phyloP scores from a whole-genome alignment of 2,113 vertebrate species.

The Pterocles orientalis region DNA sequence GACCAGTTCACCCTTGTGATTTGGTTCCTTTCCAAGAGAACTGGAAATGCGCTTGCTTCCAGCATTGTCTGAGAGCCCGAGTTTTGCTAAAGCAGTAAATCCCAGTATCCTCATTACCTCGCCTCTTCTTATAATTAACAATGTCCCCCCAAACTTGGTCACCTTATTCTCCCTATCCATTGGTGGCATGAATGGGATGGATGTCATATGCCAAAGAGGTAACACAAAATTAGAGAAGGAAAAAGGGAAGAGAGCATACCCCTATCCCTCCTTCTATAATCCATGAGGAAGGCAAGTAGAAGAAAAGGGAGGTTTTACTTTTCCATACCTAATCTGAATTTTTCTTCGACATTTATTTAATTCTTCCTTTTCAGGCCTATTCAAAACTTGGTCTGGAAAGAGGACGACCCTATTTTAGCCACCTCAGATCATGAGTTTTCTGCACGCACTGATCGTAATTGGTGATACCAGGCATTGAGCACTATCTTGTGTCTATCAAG shows the following conservation, averaged over 20 bases:
- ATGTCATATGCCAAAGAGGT: neutral
- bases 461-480: accelerated
- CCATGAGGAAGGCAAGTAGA: neutral
- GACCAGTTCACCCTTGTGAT: neutral
- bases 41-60: neutral
- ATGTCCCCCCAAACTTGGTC: neutral
- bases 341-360: neutral
- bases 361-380: neutral
- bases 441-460: neutral
- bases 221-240: neutral
- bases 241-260: neutral
- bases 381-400: neutral
- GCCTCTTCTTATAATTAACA: neutral
- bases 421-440: neutral
- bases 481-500: neutral
- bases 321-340: neutral
- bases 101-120: neutral
- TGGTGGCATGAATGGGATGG: neutral
- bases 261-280: neutral
- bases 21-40: neutral
- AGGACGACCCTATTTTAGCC: neutral
- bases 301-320: neutral
- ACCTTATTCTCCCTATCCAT: neutral
- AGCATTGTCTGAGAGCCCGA: neutral
- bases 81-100: neutral